phyloP scores from a whole-genome alignment of 2,797 vertebrate genomes.

The Myotis planiceps region DNA sequence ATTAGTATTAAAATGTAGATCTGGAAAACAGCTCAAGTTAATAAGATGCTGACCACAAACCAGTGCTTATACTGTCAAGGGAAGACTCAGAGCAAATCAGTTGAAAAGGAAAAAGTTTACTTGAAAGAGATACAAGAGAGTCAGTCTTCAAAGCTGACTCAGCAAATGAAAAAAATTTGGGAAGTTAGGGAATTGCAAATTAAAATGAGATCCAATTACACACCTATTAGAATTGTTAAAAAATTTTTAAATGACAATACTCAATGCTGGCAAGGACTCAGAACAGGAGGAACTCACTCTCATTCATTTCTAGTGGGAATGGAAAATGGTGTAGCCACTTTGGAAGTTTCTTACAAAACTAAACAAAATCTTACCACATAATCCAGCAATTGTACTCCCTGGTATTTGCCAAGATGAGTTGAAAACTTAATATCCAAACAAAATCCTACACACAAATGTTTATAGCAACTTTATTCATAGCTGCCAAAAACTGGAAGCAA shows the following conservation, averaged over 20 bases:
- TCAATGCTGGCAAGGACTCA: neutral
- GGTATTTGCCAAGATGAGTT: neutral
- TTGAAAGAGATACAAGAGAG: neutral
- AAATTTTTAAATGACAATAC: neutral
- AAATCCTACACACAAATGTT: neutral
- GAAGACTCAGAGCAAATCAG: neutral
- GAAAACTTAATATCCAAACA: slow-evolving; percentile 1
- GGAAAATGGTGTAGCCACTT: neutral
- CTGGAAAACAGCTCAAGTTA: neutral
- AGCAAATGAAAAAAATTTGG: slow-evolving; percentile 6
- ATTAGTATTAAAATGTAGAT: neutral
- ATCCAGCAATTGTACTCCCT: neutral
- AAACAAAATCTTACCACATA: neutral
- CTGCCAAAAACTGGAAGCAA: neutral
- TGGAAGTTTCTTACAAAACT: neutral
- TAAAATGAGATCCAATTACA: neutral
- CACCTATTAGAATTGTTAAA: neutral
- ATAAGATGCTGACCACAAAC: neutral
- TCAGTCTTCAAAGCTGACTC: slow-evolving; percentile 7
- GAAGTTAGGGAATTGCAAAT: neutral
- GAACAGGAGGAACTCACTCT: neutral
- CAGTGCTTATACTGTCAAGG: neutral
- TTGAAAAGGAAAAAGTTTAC: neutral
- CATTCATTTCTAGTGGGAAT: neutral
- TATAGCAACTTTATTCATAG: neutral